These are phyloP conservation scores for Dicyrtomina minuta DNA, from an alignment of 2,888 invertebrate genomes.

Conservation along the genomic window DNA sequence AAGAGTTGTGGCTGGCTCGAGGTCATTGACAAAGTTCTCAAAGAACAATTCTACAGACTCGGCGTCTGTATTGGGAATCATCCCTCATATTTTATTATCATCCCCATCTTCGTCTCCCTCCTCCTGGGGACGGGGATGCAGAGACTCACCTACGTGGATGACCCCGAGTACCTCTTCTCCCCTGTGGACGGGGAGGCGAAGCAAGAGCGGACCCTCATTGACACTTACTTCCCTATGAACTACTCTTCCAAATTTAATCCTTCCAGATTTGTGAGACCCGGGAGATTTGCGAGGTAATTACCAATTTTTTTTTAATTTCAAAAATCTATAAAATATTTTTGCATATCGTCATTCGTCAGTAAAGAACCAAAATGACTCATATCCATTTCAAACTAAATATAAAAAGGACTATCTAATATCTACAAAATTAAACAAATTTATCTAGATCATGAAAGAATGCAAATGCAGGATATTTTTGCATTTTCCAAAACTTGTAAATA, in stretches of 20 bases:
- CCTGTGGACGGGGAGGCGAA: slow-evolving; percentile 77
- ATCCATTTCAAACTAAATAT: background rate
- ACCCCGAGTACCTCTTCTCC: slow-evolving; percentile 89
- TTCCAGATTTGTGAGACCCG: slow-evolving; percentile 82
- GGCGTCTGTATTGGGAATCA: slow-evolving; percentile 76
- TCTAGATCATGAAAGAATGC: too few species aligned
- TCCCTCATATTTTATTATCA: slow-evolving; percentile 84
- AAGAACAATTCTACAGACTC: slow-evolving; percentile 76
- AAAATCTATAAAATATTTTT: background rate
- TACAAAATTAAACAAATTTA: background rate
- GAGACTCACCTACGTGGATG: slow-evolving; percentile 82
- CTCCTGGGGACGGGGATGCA: slow-evolving; percentile 87
- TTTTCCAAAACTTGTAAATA: too few species aligned
- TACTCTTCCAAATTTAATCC: slow-evolving; percentile 83
- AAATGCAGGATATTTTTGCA: too few species aligned
- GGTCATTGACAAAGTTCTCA: slow-evolving; percentile 71
- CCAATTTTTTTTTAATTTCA: too few species aligned
- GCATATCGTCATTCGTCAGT: background rate
- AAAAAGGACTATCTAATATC: background rate
- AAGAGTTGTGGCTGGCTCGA: slow-evolving; percentile 39
- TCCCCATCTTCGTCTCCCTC: slow-evolving; percentile 77
- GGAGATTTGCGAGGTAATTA: slow-evolving; percentile 59
- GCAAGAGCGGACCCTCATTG: slow-evolving; percentile 74
- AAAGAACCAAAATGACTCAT: too few species aligned
- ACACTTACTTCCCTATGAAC: slow-evolving; percentile 82